Conservation (phyloP, 2,797 vertebrate species). For the Enteromius radiatus region DNA sequence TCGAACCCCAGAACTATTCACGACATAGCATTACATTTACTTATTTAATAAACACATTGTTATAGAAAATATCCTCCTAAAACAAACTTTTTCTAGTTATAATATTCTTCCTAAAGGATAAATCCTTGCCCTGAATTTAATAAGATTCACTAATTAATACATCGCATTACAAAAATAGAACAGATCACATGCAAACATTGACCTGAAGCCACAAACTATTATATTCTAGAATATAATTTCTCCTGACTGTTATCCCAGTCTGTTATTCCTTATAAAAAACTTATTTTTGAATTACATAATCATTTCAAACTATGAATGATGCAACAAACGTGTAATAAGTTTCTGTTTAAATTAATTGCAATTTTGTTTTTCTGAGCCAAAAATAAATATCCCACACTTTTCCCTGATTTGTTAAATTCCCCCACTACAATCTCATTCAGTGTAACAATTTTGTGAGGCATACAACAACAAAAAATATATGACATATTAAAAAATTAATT, state of each 20-base stretch:
- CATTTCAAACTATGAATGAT: not conserved
- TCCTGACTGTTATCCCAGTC: not conserved
- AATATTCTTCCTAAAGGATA: not conserved
- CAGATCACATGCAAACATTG: not conserved
- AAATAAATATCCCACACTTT: too few species aligned
- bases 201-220: not conserved
- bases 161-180: not conserved
- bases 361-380: too few species aligned
- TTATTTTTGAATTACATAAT: not conserved
- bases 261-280: not conserved
- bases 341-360: too few species aligned
- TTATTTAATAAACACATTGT: not conserved
- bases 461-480: too few species aligned
- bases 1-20: not conserved
- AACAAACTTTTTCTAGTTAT: not conserved
- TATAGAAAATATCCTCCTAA: too few species aligned
- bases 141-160: not conserved
- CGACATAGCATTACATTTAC: not conserved
- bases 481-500: too few species aligned
- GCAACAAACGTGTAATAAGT: not conserved
- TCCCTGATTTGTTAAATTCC: too few species aligned
- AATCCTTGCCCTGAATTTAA: not conserved
- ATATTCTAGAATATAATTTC: not conserved
- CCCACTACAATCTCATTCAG: too few species aligned
- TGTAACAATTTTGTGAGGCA: too few species aligned